Evolutionary conservation across 1,140 invertebrate species (phyloP).

Genomic region (Macrobrachium rosenbergii): DNA sequence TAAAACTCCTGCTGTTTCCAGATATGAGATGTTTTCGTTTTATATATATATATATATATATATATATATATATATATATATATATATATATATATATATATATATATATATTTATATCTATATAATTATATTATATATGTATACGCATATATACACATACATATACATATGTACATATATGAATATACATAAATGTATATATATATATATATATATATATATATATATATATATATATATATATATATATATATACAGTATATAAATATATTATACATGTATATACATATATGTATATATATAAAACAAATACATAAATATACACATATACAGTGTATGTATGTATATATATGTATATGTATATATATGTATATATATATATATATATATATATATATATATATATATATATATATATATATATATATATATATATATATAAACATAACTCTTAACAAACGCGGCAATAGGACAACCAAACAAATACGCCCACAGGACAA

Average conservation of each 20-base stretch:
- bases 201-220: conserved; percentile 14
- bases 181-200: conserved; percentile 3
- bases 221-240: background rate
- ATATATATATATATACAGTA: background rate
- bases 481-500: no score
- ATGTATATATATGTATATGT: conserved; percentile 3
- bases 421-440: background rate
- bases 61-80: no score
- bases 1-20: no score
- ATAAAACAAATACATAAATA: background rate
- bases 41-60: no score
- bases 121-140: no score
- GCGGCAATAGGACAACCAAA: no score
- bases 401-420: background rate
- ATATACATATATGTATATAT: background rate
- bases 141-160: no score
- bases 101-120: no score
- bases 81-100: no score
- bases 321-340: background rate
- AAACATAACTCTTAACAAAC: background rate
- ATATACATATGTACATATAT: background rate
- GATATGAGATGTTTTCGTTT: no score
- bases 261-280: background rate
- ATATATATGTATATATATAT: conserved; percentile 9
- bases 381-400: conserved; percentile 10